Percentiles rank a stretch among this genome's conserved stretches.
These are phyloP conservation scores for Leucopsar rothschildi DNA, from an alignment of 2,113 vertebrate genomes.

Conservation along the genomic window DNA sequence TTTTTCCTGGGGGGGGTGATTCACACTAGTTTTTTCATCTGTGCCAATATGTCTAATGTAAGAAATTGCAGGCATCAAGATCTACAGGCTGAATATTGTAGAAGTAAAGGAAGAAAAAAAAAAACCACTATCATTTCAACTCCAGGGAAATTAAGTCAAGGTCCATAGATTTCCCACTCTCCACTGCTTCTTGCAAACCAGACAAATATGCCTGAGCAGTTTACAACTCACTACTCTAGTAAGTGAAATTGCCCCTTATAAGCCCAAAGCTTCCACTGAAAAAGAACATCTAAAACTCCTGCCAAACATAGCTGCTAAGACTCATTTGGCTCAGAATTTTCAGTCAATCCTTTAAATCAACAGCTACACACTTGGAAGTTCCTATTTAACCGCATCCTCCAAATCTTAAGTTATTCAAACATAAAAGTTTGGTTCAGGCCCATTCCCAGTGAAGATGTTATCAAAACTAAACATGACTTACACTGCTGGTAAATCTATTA, in stretches of 20 bases:
- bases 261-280: background rate
- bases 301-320: background rate
- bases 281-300: background rate
- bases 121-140: background rate
- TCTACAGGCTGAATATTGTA: background rate
- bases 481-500: slow-evolving; percentile 44
- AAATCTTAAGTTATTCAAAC: background rate
- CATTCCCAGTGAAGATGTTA: slow-evolving; percentile 13
- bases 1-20: background rate
- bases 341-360: background rate
- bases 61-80: background rate
- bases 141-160: slow-evolving; percentile 14
- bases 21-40: background rate
- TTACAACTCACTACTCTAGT: background rate
- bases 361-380: background rate
- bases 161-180: background rate
- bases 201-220: background rate
- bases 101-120: background rate
- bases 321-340: background rate
- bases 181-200: background rate
- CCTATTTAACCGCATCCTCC: background rate
- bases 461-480: slow-evolving; percentile 23
- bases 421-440: background rate
- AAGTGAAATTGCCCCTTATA: background rate
- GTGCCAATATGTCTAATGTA: background rate